These are phyloP conservation scores for Urocitellus parryii DNA, from an alignment of 2,113 vertebrate genomes.

Conservation along the genomic window DNA sequence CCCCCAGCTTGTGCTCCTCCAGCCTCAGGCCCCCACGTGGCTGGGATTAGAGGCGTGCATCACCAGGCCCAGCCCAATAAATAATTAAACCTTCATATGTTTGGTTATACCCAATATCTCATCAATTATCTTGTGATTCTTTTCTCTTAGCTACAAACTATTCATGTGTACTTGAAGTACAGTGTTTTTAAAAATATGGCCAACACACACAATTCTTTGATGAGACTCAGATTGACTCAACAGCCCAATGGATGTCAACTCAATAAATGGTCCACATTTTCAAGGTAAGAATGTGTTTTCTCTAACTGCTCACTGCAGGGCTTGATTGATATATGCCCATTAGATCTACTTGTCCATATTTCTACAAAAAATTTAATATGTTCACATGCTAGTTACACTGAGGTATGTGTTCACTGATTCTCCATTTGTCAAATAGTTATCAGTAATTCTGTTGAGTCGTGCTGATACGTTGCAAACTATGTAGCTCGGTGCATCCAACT, in stretches of 20 bases:
- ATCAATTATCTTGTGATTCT: neutral
- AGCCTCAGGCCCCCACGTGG: too few species aligned
- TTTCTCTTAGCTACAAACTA: neutral
- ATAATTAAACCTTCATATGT: neutral
- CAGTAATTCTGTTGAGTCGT: neutral
- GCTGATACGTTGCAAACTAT: neutral
- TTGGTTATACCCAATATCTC: neutral
- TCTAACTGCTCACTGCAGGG: neutral
- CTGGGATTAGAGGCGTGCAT: too few species aligned
- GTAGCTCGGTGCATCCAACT: neutral
- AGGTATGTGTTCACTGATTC: neutral
- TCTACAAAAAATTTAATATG: neutral
- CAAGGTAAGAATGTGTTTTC: neutral
- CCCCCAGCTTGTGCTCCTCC: too few species aligned
- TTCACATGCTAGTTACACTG: neutral
- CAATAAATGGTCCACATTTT: neutral
- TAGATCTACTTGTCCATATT: neutral
- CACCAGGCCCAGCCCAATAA: too few species aligned
- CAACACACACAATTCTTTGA: neutral
- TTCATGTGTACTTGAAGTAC: neutral
- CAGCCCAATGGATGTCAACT: neutral
- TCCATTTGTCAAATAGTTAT: neutral
- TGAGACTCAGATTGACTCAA: neutral
- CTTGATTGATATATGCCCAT: neutral
- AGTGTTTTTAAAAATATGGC: neutral